These are phyloP conservation scores for Craniophora ligustri DNA, from an alignment of 2,888 invertebrate genomes.

Conservation along the genomic window DNA sequence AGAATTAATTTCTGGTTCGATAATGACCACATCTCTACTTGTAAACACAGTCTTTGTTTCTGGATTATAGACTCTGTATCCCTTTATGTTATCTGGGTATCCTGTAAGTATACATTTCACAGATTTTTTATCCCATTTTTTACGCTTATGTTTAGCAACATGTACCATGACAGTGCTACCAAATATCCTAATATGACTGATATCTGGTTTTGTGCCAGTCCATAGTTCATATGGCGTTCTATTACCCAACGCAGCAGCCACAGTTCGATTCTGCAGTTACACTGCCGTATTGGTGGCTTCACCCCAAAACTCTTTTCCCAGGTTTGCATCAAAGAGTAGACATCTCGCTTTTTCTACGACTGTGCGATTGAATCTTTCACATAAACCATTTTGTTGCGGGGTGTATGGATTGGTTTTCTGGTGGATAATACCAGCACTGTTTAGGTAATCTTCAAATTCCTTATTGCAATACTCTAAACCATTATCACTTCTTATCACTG, in stretches of 20 bases:
- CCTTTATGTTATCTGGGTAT: background rate
- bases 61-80: background rate
- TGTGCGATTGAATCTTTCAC: slow-evolving; percentile 6
- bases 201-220: slow-evolving; percentile 10
- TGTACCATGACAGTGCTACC: background rate
- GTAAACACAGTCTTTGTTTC: background rate
- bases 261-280: slow-evolving; percentile 6
- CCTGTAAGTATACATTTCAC: background rate
- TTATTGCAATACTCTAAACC: background rate
- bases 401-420: slow-evolving; percentile 11
- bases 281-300: slow-evolving; percentile 10
- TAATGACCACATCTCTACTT: background rate
- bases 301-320: slow-evolving; percentile 5
- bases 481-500: slow-evolving; percentile 2
- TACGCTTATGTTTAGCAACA: background rate
- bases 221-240: slow-evolving; percentile 15
- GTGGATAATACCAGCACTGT: background rate
- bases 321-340: slow-evolving; percentile 1
- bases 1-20: background rate
- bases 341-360: slow-evolving; percentile 1
- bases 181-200: slow-evolving; percentile 17
- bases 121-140: background rate
- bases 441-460: background rate
- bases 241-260: background rate
- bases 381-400: slow-evolving; percentile 8